Conservation (phyloP, 2,113 vertebrate genomes). For the Thermophis baileyi region DNA sequence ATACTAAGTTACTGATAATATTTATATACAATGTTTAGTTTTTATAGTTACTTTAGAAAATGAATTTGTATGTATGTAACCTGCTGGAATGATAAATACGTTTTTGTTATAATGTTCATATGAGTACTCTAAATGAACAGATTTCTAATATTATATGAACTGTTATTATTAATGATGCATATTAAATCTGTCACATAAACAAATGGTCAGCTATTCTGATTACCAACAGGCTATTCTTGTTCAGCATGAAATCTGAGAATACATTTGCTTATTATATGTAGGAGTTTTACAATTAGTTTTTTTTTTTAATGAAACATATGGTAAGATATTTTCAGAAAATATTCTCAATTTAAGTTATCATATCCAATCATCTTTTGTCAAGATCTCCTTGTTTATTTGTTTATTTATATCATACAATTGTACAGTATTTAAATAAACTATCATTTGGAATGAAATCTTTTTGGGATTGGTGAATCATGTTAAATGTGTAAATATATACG, state of each 20-base stretch:
- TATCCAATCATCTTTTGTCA: background rate
- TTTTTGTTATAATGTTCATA: background rate
- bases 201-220: slow-evolving; percentile 10
- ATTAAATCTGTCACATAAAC: background rate
- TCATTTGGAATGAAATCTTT: background rate
- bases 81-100: background rate
- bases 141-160: background rate
- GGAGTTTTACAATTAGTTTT: background rate
- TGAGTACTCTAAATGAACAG: background rate
- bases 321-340: background rate
- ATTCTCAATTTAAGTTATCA: background rate
- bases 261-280: background rate
- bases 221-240: background rate
- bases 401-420: background rate
- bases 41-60: background rate
- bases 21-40: background rate
- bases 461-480: background rate
- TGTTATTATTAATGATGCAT: background rate
- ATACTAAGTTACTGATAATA: background rate
- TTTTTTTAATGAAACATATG: background rate
- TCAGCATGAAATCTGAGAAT: background rate
- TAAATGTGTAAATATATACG: slow-evolving; percentile 7
- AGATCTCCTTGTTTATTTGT: background rate
- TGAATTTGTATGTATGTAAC: background rate
- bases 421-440: background rate